Evolutionary conservation across 2,113 vertebrate genomes (phyloP), one percentile per base, ranked within the genome.

Genomic region (Gavialis gangeticus): DNA sequence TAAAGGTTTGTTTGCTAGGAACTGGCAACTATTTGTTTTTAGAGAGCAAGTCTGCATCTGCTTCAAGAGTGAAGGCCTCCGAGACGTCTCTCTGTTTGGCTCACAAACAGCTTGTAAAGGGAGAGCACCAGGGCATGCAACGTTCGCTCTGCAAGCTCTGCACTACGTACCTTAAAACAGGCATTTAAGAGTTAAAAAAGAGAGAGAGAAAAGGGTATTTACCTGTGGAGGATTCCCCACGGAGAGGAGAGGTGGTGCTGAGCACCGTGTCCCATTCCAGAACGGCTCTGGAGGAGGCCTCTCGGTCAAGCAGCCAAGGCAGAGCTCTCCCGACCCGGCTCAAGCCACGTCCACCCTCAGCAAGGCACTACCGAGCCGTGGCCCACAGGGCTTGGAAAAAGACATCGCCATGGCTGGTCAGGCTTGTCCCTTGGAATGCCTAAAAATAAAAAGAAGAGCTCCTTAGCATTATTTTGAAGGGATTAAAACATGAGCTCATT

Each of bases 11-110:
- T 93, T 97, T 94, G 84, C 93, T 92, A 85, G 93, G 94, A 95
- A 97, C 85, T 60, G 55, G 75, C 80, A 93, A 62, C 71, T 90
- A 60, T 94, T 96, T 92, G 82, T 63, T 97, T 97, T 95, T 84
- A 88, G 30, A 25, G 69, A 67, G 64, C 28, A 77, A 78, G 60
- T 57, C 30, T 67, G 55, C 30, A 28, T 88, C 71, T 46, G 73
- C 7, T 85, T 60, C 79, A 89, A 54, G 62, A 76, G 6, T 10
- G 37, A 89, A 82, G 55, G 56, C 24, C 58, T 10, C 30, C 14
- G 69, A 62, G 46, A 80, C 84, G 87, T 77, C 67, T 58, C n/a
- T 84, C 30, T 71, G 34, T 30, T 57, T 54, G 37, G 34, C 75
- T 34, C 34, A 57, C 89, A 60, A 27, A n/a, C 57, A 84, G 80